Conservation (phyloP, 2,888 invertebrate genomes). For the Nomada lathburiana region DNA sequence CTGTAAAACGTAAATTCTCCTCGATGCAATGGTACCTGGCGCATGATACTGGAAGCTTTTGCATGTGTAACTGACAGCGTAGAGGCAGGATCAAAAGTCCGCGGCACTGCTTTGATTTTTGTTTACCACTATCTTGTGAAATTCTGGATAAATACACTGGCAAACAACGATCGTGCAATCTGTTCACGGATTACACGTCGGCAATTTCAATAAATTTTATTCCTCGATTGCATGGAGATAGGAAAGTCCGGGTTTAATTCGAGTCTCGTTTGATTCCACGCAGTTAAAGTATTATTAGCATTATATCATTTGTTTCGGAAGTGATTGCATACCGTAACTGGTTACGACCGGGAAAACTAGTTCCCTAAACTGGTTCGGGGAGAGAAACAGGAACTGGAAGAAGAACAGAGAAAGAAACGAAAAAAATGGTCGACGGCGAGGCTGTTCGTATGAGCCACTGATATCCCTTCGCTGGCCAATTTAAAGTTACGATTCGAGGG, state of each 20-base stretch:
- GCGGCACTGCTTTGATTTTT: conserved; percentile 39
- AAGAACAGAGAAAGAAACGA: conserved; percentile 32
- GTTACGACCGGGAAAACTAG: conserved; percentile 10
- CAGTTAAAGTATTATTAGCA: too few relatives aligned
- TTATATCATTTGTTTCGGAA: not conserved
- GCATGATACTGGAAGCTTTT: conserved; percentile 33
- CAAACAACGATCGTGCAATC: conserved; percentile 6
- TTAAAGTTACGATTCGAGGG: conserved; percentile 73
- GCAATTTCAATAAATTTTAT: conserved; percentile 32
- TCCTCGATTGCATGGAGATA: too few relatives aligned
- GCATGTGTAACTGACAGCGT: conserved; percentile 38
- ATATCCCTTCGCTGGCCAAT: conserved; percentile 70
- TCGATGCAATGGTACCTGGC: conserved; percentile 39
- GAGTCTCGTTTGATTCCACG: not conserved
- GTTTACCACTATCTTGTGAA: conserved; percentile 29
- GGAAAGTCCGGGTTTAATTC: too few relatives aligned
- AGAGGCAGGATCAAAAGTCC: conserved; percentile 26
- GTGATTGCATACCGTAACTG: not conserved
- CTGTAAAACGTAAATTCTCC: conserved; percentile 34
- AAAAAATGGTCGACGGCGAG: conserved; percentile 43
- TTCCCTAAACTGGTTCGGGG: not conserved
- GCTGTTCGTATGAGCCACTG: conserved; percentile 57
- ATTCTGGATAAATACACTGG: conserved; percentile 34
- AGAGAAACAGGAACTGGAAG: conserved; percentile 59
- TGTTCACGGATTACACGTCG: conserved; percentile 3